phyloP scores from a whole-genome alignment of 1,140 invertebrate species.

The Heterodera schachtii region DNA sequence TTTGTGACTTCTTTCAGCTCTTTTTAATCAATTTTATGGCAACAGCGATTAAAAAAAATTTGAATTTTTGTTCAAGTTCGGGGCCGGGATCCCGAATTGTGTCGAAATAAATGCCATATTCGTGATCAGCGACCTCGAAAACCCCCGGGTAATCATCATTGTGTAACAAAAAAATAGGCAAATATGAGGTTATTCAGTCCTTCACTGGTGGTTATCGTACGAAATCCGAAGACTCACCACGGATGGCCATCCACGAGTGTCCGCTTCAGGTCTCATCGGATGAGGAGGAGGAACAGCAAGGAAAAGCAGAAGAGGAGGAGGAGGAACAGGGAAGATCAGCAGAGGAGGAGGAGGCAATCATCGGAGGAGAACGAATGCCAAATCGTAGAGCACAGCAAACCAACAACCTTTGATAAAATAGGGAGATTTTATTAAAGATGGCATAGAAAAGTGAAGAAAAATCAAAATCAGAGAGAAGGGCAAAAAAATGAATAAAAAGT shows the following conservation, averaged over 20 bases:
- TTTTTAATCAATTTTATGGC: too few relatives aligned
- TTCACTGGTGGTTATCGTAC: neutral
- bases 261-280: conserved; percentile 19
- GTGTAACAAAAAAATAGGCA: too few relatives aligned
- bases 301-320: neutral
- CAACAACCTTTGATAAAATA: neutral
- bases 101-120: too few relatives aligned
- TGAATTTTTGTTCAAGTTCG: too few relatives aligned
- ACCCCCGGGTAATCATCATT: too few relatives aligned
- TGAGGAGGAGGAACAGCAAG: conserved; percentile 23
- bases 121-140: too few relatives aligned
- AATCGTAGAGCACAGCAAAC: too few relatives aligned
- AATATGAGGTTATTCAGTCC: neutral
- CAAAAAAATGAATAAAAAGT: too few relatives aligned
- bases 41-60: too few relatives aligned
- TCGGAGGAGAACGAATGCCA: neutral
- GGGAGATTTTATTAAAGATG: neutral
- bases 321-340: neutral
- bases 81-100: too few relatives aligned
- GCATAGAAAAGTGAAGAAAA: neutral
- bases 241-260: conserved; percentile 31
- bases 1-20: too few relatives aligned
- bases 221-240: conserved; percentile 2
- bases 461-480: too few relatives aligned
- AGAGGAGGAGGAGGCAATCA: conserved; percentile 14